phyloP scores from a whole-genome alignment of 2,797 vertebrate species.

The Ispidina picta region DNA sequence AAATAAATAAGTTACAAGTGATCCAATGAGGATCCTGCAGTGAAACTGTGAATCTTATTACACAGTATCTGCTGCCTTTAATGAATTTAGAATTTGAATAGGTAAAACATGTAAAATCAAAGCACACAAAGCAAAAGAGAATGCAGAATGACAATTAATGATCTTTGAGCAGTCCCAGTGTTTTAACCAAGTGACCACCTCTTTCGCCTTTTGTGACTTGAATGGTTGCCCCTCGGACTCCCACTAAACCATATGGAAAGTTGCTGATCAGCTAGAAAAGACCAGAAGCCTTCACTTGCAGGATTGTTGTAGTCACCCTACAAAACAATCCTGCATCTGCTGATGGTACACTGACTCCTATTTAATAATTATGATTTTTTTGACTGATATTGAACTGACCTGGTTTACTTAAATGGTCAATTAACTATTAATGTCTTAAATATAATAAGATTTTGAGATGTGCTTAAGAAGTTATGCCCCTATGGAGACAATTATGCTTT shows the following conservation, averaged over 20 bases:
- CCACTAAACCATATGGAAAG: neutral
- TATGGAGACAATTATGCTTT: neutral
- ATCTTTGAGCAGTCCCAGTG: neutral
- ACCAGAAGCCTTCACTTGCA: neutral
- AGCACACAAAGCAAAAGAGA: neutral
- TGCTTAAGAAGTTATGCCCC: neutral
- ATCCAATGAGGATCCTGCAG: neutral
- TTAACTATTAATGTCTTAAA: conserved; percentile 58
- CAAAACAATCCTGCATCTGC: neutral
- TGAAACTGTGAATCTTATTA: neutral
- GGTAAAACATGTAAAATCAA: neutral
- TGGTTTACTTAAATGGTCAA: conserved; percentile 21
- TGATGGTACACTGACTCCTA: neutral
- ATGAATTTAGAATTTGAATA: neutral
- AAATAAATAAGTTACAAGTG: neutral
- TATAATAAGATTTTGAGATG: neutral
- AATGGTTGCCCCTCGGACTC: neutral
- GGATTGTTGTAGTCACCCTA: neutral
- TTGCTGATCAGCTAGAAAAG: neutral
- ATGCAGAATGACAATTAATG: neutral
- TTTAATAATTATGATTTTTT: conserved; percentile 41
- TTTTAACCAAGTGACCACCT: neutral
- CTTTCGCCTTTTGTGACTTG: neutral
- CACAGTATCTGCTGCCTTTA: neutral
- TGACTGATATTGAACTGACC: conserved; percentile 10